Evolutionary conservation across 2,797 vertebrate genomes (phyloP), one percentile per base, ranked within the genome.

Genomic region (Enteromius radiatus): DNA sequence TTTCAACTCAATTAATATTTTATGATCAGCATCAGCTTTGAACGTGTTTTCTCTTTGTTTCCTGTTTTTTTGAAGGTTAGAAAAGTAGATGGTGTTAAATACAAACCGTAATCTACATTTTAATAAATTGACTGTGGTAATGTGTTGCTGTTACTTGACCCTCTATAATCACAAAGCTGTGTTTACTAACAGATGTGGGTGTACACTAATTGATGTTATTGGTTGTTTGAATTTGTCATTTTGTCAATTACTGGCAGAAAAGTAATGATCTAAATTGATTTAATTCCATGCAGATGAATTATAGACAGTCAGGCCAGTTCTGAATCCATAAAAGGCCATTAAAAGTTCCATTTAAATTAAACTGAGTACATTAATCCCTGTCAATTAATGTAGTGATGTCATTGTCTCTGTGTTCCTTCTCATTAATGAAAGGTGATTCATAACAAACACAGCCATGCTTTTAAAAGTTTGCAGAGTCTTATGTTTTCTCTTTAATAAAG

Each of bases 381-480:
- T 77, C 81, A 80, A 69, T 82, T 86, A 84, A 69, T 28, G 0
- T 31, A 45, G 70, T 81, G 43, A 76, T 79, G 49, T 75, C 77
- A 52, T 77, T 33, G 78, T 83, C 61, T 65, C 49, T 45, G 45
- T 54, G 21, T n/a, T 83, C 41, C 70, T 84, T 83, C 84, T 82
- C 80, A 81, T 89, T 70, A 69, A 84, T 90, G 90, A 90, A 88
- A 89, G 89, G 86, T 90, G 91, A 91, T 92, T 80, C 2, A 47
- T 31, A 90, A 88, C 91, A 92, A 89, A 84, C 86, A 84, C 85
- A 86, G 9, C 31, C 15, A 33, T 12, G 69, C 31, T 81, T 81
- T 81, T 43, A 80, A 70, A 56, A 36, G 33, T 79, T 68, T 56
- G 17, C 77, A 26, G 61, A 52, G n/a, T 28, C 47, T 67, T 21